phyloP scores from a whole-genome alignment of 2,888 invertebrate species.

The Meiosimyza platycephala region DNA sequence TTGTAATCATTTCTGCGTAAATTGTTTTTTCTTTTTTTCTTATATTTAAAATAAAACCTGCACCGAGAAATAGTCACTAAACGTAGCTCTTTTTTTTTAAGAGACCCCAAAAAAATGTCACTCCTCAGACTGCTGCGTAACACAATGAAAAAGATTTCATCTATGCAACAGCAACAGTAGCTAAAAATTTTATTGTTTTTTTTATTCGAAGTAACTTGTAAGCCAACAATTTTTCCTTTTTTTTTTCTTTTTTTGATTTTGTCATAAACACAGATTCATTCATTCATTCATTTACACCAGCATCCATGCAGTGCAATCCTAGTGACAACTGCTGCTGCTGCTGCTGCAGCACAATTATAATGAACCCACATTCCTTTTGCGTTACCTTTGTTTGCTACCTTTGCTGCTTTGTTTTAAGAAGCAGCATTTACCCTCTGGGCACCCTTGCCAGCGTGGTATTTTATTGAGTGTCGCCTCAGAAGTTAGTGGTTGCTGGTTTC shows the following conservation, averaged over 20 bases:
- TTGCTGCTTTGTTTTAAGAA: not conserved
- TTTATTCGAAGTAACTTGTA: not conserved
- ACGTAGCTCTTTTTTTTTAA: not conserved
- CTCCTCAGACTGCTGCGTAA: constrained; percentile 29
- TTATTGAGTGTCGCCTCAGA: too few relatives aligned
- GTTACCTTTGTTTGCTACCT: not conserved
- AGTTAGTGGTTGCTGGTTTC: too few relatives aligned
- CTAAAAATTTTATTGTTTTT: constrained; percentile 11
- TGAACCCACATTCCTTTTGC: constrained; percentile 18
- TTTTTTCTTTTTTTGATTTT: not conserved
- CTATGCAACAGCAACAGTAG: constrained; percentile 18
- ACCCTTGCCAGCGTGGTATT: too few relatives aligned
- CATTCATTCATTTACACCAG: constrained; percentile 26
- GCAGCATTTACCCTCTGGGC: not conserved
- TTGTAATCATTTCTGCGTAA: constrained; percentile 60
- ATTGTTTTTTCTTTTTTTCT: constrained; percentile 59
- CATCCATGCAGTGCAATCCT: not conserved
- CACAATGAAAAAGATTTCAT: constrained; percentile 25
- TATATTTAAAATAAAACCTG: constrained; percentile 41
- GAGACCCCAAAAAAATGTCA: constrained; percentile 25
- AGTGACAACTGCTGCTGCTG: not conserved
- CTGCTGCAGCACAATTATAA: constrained; percentile 18
- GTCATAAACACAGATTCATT: not conserved
- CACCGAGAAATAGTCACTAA: too few relatives aligned
- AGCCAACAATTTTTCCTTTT: not conserved